Percentiles rank a stretch among this genome's conserved stretches.
These are phyloP conservation scores for Neomonachus schauinslandi DNA, from an alignment of 2,113 vertebrate genomes.

Conservation along the genomic window DNA sequence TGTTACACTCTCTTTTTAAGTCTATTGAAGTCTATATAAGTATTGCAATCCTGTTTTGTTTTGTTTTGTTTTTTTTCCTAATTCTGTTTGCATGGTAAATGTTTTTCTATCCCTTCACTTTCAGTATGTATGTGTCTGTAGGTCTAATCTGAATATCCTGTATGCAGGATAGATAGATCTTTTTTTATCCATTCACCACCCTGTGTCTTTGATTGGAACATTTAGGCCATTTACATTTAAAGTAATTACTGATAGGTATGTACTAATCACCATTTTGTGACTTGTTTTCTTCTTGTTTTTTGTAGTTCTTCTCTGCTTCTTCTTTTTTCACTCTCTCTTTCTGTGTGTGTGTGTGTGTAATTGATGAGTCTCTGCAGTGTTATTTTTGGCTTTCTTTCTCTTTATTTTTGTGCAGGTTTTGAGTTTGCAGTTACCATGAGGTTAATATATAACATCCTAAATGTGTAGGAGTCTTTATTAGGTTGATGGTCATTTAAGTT, in stretches of 20 bases:
- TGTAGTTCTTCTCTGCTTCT: not conserved
- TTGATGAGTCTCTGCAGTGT: not conserved
- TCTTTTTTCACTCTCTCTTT: not conserved
- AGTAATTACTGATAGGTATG: not conserved
- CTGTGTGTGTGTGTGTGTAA: not conserved
- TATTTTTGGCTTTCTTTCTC: not conserved
- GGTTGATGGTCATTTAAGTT: not conserved
- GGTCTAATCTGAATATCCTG: not conserved
- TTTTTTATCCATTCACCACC: not conserved
- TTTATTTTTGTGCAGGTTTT: not conserved
- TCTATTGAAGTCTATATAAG: not conserved
- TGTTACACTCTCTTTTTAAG: not conserved
- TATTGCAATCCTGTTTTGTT: not conserved
- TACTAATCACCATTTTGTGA: not conserved
- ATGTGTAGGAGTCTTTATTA: not conserved
- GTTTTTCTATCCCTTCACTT: not conserved
- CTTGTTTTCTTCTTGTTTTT: not conserved
- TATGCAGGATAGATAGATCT: not conserved
- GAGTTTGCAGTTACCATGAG: not conserved
- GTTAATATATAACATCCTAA: not conserved
- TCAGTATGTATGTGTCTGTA: not conserved
- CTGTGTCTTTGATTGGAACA: not conserved
- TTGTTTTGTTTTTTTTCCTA: not conserved
- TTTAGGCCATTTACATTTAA: not conserved
- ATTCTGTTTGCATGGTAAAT: not conserved